Evolutionary conservation across 2,888 invertebrate genomes (phyloP).

Genomic region (Aspidiotus rigidus): DNA sequence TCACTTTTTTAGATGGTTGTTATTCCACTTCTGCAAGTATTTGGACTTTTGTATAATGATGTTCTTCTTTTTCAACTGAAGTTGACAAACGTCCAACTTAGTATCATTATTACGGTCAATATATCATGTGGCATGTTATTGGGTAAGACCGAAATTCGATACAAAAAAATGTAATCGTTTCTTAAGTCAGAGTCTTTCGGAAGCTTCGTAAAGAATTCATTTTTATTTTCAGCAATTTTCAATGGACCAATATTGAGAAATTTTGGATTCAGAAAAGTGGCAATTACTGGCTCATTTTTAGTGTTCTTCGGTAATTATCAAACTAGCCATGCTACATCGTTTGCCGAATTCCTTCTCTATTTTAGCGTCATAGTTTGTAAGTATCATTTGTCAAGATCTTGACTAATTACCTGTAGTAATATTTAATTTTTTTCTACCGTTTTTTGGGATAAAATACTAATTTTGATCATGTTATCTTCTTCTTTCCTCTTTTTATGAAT

Average conservation of each 20-base stretch:
- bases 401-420: no score
- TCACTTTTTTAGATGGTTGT: slow-evolving; percentile 51
- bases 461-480: no score
- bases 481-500: no score
- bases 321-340: slow-evolving; percentile 51
- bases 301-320: slow-evolving; percentile 52
- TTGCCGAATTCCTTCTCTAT: slow-evolving; percentile 52
- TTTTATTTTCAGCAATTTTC: slow-evolving; percentile 47
- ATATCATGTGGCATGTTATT: slow-evolving; percentile 54
- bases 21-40: slow-evolving; percentile 55
- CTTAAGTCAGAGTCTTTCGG: no score
- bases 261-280: slow-evolving; percentile 58
- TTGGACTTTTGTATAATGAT: slow-evolving; percentile 58
- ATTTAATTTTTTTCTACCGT: no score
- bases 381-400: slow-evolving; percentile 41
- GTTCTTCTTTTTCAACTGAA: not conserved
- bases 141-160: slow-evolving; percentile 37
- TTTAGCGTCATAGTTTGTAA: slow-evolving; percentile 63
- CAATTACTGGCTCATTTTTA: slow-evolving; percentile 50
- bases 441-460: no score
- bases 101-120: slow-evolving; percentile 56
- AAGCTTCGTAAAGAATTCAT: not conserved
- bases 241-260: slow-evolving; percentile 55
- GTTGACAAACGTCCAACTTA: slow-evolving; percentile 46
- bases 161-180: not conserved